A percentile compares a stretch with the other conserved stretches of the same genome.
phyloP scores from a whole-genome alignment of 2,113 vertebrate species.

The Halichoerus grypus region DNA sequence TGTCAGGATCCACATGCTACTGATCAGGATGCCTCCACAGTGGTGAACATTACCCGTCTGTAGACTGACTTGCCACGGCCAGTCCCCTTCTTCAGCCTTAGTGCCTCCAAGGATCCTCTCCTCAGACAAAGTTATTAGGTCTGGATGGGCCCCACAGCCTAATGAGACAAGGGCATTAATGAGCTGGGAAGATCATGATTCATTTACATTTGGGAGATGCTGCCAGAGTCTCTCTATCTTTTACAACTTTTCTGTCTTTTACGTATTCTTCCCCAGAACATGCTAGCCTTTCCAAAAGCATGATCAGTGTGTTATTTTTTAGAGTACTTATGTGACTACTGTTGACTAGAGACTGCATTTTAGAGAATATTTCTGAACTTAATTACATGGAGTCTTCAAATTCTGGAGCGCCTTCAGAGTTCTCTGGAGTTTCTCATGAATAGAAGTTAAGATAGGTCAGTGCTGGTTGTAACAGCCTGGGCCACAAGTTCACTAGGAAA shows the following conservation, averaged over 20 bases:
- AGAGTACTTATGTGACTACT: neutral
- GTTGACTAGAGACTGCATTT: neutral
- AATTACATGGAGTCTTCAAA: neutral
- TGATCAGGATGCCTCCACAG: slow-evolving; percentile 92
- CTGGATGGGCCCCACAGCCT: slow-evolving; percentile 87
- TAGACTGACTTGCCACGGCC: slow-evolving; percentile 95
- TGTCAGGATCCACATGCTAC: slow-evolving; percentile 89
- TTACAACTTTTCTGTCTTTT: neutral
- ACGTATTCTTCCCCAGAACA: neutral
- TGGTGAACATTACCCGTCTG: slow-evolving; percentile 85
- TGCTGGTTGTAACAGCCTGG: neutral
- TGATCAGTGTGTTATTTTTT: neutral
- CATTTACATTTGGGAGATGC: neutral
- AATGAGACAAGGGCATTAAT: slow-evolving; percentile 52
- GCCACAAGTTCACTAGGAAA: neutral
- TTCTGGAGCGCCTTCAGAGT: neutral
- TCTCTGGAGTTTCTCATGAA: neutral
- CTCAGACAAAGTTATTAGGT: slow-evolving; percentile 76
- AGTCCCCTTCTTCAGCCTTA: slow-evolving; percentile 88
- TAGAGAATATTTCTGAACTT: neutral
- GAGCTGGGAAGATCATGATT: neutral
- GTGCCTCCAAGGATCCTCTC: slow-evolving; percentile 85
- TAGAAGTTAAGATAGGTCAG: neutral
- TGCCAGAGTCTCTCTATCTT: neutral
- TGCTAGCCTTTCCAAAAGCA: slow-evolving; percentile 20